Evolutionary conservation across 2,888 invertebrate genomes (phyloP).

Genomic region (Amblyjoppa fuscipennis): DNA sequence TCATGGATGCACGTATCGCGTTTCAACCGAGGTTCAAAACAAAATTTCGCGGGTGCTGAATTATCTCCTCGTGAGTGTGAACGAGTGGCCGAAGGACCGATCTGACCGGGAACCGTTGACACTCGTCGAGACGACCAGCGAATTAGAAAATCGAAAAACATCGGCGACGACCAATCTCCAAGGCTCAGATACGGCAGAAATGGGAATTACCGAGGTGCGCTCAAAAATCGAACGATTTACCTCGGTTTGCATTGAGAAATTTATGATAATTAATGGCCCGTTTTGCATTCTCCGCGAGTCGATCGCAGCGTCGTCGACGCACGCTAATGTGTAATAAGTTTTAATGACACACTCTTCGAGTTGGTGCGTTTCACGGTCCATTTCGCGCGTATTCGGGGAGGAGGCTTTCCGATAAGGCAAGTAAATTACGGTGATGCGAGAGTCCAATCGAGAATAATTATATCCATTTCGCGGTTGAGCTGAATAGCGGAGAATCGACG

Average conservation of each 20-base stretch:
- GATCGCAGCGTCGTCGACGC: background rate
- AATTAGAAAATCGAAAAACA: background rate
- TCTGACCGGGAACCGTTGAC: background rate
- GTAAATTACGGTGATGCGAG: background rate
- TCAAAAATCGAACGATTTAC: background rate
- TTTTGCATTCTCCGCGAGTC: background rate
- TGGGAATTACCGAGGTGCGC: conserved; percentile 54
- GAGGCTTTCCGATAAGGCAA: background rate
- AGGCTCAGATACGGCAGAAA: background rate
- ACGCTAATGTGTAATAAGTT: background rate
- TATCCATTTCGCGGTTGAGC: background rate
- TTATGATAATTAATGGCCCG: background rate
- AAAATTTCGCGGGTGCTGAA: conserved; percentile 7
- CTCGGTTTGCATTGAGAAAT: background rate
- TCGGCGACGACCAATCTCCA: background rate
- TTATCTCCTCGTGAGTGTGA: background rate
- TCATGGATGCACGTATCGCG: background rate
- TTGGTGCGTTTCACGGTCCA: background rate
- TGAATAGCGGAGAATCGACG: background rate
- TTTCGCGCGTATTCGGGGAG: background rate
- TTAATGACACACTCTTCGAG: background rate
- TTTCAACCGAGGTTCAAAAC: background rate
- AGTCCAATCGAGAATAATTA: background rate
- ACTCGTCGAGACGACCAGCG: background rate
- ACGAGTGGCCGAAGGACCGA: background rate